These are phyloP conservation scores for Branchipolynoe longqiensis DNA, from an alignment of 2,888 invertebrate species.

Conservation along the genomic window DNA sequence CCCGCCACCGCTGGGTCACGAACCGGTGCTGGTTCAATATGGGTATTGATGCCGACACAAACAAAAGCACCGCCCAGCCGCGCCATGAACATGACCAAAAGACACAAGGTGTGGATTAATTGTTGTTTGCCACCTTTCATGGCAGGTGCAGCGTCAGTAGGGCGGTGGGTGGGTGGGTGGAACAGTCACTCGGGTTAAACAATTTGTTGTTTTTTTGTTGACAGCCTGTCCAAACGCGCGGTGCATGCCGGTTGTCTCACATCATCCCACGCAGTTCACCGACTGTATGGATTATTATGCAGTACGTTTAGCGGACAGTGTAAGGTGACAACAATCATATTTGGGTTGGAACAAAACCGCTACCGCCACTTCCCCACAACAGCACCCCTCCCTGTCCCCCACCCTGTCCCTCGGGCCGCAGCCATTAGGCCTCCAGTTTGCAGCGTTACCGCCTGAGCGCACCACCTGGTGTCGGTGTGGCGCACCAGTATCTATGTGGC, in stretches of 20 bases:
- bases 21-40: constrained; percentile 35
- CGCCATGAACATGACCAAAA: constrained; percentile 41
- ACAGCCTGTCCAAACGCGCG: background rate
- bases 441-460: too few relatives aligned
- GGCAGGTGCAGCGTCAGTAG: constrained; percentile 28
- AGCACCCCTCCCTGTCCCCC: background rate
- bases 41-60: constrained; percentile 46
- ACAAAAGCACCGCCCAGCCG: constrained; percentile 39
- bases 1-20: constrained; percentile 35
- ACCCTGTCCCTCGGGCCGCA: too few relatives aligned
- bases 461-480: too few relatives aligned
- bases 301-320: background rate
- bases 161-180: background rate
- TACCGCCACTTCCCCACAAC: background rate
- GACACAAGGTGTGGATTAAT: constrained; percentile 35
- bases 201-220: background rate
- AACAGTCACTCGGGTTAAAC: background rate
- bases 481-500: too few relatives aligned
- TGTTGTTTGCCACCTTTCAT: constrained; percentile 45
- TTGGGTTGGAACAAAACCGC: constrained; percentile 14
- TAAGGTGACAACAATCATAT: constrained; percentile 34
- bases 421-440: too few relatives aligned
- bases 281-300: constrained; percentile 8
- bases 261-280: background rate
- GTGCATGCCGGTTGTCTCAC: background rate